Evolutionary conservation across 2,113 vertebrate genomes (phyloP), one percentile per base, ranked within the genome.

Genomic region (Oophaga pumilio): DNA sequence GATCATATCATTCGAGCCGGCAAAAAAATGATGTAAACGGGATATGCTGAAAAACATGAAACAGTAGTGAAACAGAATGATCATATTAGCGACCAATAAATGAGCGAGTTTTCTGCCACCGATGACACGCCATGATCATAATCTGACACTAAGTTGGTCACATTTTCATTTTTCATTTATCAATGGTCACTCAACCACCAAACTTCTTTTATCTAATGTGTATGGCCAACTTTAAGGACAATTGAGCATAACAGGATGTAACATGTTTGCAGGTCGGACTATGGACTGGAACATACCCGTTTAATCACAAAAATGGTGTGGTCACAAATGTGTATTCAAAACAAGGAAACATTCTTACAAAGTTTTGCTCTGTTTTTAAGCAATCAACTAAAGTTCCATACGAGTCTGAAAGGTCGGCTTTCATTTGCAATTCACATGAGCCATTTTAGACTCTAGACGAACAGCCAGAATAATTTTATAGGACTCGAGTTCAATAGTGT

Each of bases 401-500:
- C 17, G 33, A 73, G 69, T 74, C 43, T 74, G 43, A 74, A 74
- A 74, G 71, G 33, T 50, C 71, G 2, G 2, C 71, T 77, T 77
- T 53, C 10, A 77, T 77, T 56, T 53, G 76, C 50, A 77, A 77
- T 77, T 77, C 76, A 77, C 76, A 56, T 56, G n/a, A 24, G 22
- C n/a, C 76, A 53, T 77, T 77, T 52, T 77, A 53, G 56, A 77
- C 49, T 56, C 76, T 56, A 77, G 76, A 77, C 50, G 76, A 26
- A 56, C 76, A 56, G 76, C 76, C 76, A 56, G 76, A n/a, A 52
- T 52, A 1, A 56, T 77, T 52, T 77, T 77, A 77, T 77, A 77
- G 76, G 76, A 24, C 76, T 77, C 5, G 50, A 1, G 76, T 53
- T 77, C 49, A 53, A 59, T 28, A 66, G 4, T 69, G 20, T 53